Percentiles rank a stretch among this genome's conserved stretches.
These are phyloP conservation scores for Brachyistius frenatus DNA, from an alignment of 2,113 vertebrate genomes.

Conservation along the genomic window DNA sequence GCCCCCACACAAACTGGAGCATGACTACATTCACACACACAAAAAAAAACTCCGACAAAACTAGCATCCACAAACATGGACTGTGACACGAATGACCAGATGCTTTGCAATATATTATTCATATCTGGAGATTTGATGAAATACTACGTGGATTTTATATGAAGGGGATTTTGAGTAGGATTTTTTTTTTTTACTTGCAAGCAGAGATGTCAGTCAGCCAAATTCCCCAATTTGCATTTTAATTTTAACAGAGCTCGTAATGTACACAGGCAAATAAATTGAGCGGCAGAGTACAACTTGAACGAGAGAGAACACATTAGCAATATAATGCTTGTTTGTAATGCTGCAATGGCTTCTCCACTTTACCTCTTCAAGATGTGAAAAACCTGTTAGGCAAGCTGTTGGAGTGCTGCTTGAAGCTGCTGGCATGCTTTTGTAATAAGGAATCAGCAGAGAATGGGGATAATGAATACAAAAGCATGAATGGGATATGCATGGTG, in stretches of 20 bases:
- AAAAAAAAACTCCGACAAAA: neutral
- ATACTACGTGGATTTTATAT: constrained; percentile 8
- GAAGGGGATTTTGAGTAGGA: neutral
- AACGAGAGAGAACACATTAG: constrained; percentile 62
- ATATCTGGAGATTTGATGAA: constrained; percentile 37
- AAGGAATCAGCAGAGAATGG: constrained; percentile 64
- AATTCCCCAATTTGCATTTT: constrained; percentile 46
- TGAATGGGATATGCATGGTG: constrained; percentile 62
- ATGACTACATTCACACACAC: neutral
- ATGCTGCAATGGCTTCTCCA: constrained; percentile 43
- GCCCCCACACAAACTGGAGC: constrained; percentile 8
- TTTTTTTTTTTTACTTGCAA: constrained; percentile 22
- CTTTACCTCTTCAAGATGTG: constrained; percentile 57
- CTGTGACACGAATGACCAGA: constrained; percentile 34
- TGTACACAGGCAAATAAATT: constrained; percentile 47
- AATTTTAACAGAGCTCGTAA: constrained; percentile 42
- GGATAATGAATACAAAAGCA: constrained; percentile 73
- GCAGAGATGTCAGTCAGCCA: constrained; percentile 34
- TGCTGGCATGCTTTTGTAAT: constrained; percentile 64
- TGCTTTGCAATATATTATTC: constrained; percentile 55
- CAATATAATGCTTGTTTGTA: constrained; percentile 51
- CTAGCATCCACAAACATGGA: neutral
- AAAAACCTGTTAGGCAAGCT: constrained; percentile 64
- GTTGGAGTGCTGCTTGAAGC: constrained; percentile 48
- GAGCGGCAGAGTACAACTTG: constrained; percentile 50